phyloP scores from a whole-genome alignment of 2,888 invertebrate genomes.

The Polyommatus icarus region DNA sequence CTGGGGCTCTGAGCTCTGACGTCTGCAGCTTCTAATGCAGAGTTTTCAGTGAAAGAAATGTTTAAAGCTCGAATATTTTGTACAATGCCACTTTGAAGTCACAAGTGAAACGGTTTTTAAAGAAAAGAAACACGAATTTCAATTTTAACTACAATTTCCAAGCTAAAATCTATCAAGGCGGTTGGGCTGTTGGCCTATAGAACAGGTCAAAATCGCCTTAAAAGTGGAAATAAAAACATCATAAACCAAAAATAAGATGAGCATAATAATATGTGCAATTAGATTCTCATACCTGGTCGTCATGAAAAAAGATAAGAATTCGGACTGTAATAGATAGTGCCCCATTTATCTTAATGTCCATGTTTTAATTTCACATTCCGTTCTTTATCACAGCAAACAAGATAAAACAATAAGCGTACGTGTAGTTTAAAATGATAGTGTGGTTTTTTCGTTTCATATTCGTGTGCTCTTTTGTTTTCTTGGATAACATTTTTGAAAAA shows the following conservation, averaged over 20 bases:
- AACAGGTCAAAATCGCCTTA: too few relatives aligned
- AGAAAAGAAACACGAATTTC: neutral
- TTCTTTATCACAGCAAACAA: conserved; percentile 33
- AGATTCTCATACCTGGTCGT: neutral
- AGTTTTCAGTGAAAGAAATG: neutral
- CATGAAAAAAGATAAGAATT: conserved; percentile 7
- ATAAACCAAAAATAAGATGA: neutral
- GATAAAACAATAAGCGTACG: conserved; percentile 29
- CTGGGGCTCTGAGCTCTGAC: neutral
- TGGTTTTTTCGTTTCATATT: neutral
- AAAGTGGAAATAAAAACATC: neutral
- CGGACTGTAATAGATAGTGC: conserved; percentile 29
- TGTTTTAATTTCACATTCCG: conserved; percentile 32
- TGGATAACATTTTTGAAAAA: neutral
- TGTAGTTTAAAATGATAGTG: neutral
- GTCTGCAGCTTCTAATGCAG: neutral
- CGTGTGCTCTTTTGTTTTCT: neutral
- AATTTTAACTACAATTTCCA: neutral
- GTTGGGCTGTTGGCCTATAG: too few relatives aligned
- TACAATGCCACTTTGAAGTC: neutral
- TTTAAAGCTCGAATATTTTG: neutral
- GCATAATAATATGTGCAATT: neutral
- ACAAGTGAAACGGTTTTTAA: neutral
- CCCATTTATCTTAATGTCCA: conserved; percentile 33
- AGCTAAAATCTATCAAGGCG: neutral